Conservation (phyloP, 2,113 vertebrate species). For the Holacanthus passer region DNA sequence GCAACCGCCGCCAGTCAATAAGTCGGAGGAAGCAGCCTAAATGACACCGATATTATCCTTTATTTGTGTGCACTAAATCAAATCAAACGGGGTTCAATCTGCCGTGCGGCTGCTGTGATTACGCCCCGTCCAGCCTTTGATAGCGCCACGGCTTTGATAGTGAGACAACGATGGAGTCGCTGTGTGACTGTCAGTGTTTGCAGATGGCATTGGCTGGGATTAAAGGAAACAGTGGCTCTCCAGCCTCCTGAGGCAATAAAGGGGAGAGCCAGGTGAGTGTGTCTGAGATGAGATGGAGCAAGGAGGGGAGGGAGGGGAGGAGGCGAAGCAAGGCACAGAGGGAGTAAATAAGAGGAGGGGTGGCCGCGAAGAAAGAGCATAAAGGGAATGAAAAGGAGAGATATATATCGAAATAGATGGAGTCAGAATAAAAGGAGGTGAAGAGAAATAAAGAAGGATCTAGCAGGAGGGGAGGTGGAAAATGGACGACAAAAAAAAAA, state of each 20-base stretch:
- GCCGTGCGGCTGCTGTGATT: constrained; percentile 77
- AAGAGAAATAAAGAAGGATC: constrained; percentile 63
- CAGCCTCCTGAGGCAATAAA: constrained; percentile 82
- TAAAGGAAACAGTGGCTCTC: constrained; percentile 81
- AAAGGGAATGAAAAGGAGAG: constrained; percentile 69
- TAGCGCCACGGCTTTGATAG: constrained; percentile 76
- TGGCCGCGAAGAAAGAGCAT: constrained; percentile 53
- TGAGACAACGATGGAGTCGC: constrained; percentile 71
- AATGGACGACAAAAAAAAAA: constrained; percentile 51
- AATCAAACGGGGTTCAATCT: constrained; percentile 80
- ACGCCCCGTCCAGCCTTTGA: constrained; percentile 78
- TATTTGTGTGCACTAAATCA: constrained; percentile 81
- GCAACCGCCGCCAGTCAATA: constrained; percentile 74
- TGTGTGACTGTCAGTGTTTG: constrained; percentile 78
- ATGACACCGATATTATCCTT: constrained; percentile 81
- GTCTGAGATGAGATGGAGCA: constrained; percentile 79
- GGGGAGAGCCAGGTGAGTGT: constrained; percentile 77
- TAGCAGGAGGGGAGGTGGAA: constrained; percentile 50
- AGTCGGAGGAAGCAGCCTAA: constrained; percentile 78
- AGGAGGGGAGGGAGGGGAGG: constrained; percentile 58
- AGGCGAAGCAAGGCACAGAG: constrained; percentile 52
- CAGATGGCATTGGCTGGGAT: constrained; percentile 82
- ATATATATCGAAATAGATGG: constrained; percentile 74
- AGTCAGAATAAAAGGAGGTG: constrained; percentile 71
- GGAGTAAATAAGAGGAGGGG: constrained; percentile 79